These are phyloP conservation scores for Drosophila heteroneura DNA, from an alignment of 2,888 invertebrate species.

Conservation along the genomic window DNA sequence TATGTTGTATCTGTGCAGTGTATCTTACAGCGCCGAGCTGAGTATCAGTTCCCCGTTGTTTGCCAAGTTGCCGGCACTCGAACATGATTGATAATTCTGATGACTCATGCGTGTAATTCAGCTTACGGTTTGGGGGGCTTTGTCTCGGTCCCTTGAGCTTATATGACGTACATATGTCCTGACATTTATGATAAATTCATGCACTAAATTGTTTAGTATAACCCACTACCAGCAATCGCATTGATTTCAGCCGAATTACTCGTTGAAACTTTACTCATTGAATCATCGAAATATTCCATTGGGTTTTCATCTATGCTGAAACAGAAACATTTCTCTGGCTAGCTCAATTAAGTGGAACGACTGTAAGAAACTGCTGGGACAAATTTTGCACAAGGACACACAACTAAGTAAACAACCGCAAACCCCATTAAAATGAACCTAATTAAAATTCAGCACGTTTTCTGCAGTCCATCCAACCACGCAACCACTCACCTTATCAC, in stretches of 20 bases:
- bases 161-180: slow-evolving; percentile 37
- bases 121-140: slow-evolving; percentile 50
- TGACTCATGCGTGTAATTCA: slow-evolving; percentile 79
- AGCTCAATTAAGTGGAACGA: slow-evolving; percentile 31
- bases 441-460: slow-evolving; percentile 81
- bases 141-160: slow-evolving; percentile 27
- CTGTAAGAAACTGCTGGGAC: slow-evolving; percentile 4
- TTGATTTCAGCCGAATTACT: slow-evolving; percentile 13
- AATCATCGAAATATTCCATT: neutral
- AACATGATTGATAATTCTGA: slow-evolving; percentile 80
- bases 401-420: slow-evolving; percentile 57
- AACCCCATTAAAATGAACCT: slow-evolving; percentile 65
- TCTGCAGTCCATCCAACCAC: slow-evolving; percentile 15
- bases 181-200: slow-evolving; percentile 67
- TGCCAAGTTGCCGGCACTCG: slow-evolving; percentile 65
- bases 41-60: slow-evolving; percentile 46
- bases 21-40: slow-evolving; percentile 40
- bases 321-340: slow-evolving; percentile 7
- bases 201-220: slow-evolving; percentile 38
- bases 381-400: slow-evolving; percentile 24
- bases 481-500: slow-evolving; percentile 22
- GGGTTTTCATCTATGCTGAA: neutral
- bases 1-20: slow-evolving; percentile 34
- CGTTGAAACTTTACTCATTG: neutral
- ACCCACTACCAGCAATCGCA: neutral